Evolutionary conservation across 2,888 invertebrate genomes (phyloP).

Genomic region (Cinara cedri): DNA sequence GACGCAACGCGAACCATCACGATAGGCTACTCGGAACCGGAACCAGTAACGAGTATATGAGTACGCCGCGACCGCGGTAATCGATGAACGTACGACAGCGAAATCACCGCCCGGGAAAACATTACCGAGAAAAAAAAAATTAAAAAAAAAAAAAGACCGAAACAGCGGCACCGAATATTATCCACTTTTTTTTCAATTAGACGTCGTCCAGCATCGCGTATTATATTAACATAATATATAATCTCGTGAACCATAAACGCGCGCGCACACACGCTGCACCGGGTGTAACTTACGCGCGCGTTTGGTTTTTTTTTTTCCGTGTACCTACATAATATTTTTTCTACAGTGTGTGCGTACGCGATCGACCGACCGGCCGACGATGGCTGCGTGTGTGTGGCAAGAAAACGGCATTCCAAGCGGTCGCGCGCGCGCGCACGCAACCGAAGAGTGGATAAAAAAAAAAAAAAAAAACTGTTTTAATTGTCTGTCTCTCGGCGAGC

Average conservation of each 20-base stretch:
- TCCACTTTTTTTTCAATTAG: slow-evolving; percentile 47
- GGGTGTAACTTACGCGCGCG: slow-evolving; percentile 30
- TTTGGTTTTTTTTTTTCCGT: not conserved
- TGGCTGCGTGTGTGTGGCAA: slow-evolving; percentile 29
- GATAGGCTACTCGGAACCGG: no score
- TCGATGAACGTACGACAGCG: not conserved
- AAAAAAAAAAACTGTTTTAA: slow-evolving; percentile 48
- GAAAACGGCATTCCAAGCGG: slow-evolving; percentile 48
- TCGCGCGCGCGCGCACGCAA: slow-evolving; percentile 33
- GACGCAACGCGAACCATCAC: no score
- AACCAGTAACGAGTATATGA: no score
- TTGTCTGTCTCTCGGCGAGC: slow-evolving; percentile 34
- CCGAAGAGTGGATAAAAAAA: not conserved
- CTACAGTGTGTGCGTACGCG: not conserved
- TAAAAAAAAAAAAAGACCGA: not conserved
- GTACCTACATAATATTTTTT: no score
- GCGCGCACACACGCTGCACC: not conserved
- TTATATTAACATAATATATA: slow-evolving; percentile 16
- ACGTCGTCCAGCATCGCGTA: slow-evolving; percentile 32
- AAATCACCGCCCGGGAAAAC: slow-evolving; percentile 30
- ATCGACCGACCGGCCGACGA: not conserved
- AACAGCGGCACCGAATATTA: slow-evolving; percentile 2
- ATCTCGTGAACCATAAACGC: slow-evolving; percentile 43
- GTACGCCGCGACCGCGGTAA: no score
- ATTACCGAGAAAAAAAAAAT: slow-evolving; percentile 17